These are phyloP conservation scores for Linurgus olivaceus DNA, from an alignment of 2,797 vertebrate species.

Conservation along the genomic window DNA sequence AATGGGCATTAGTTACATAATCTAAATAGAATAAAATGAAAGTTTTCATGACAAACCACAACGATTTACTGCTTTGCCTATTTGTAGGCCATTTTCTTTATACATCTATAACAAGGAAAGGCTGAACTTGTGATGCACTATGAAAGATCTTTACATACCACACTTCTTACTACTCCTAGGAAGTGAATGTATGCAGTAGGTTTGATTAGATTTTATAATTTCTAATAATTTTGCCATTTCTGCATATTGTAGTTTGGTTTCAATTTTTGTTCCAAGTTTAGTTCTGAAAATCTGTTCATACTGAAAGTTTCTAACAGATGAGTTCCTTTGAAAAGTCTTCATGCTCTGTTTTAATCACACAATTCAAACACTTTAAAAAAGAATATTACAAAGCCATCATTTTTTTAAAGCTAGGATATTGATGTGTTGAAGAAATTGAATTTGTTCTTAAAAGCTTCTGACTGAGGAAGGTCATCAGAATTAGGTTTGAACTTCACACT, in stretches of 20 bases:
- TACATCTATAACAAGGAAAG: background rate
- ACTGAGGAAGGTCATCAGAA: background rate
- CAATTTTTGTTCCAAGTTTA: background rate
- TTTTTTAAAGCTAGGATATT: background rate
- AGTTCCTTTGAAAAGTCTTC: background rate
- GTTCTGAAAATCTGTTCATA: background rate
- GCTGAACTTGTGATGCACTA: background rate
- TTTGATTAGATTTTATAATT: background rate
- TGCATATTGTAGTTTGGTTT: background rate
- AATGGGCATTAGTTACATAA: constrained; percentile 54
- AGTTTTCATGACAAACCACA: background rate
- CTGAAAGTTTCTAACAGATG: background rate
- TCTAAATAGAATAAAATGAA: constrained; percentile 17
- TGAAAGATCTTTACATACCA: background rate
- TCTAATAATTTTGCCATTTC: background rate
- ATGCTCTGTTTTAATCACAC: background rate
- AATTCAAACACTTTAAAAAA: background rate
- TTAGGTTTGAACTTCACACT: background rate
- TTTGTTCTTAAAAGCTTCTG: background rate
- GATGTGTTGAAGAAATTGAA: background rate
- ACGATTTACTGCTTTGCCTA: background rate
- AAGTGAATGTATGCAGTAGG: background rate
- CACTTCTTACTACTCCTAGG: background rate
- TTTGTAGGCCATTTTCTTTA: background rate
- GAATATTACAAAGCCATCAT: background rate